Evolutionary conservation across 2,797 vertebrate genomes (phyloP).

Genomic region (Ctenochaetus hawaiiensis): DNA sequence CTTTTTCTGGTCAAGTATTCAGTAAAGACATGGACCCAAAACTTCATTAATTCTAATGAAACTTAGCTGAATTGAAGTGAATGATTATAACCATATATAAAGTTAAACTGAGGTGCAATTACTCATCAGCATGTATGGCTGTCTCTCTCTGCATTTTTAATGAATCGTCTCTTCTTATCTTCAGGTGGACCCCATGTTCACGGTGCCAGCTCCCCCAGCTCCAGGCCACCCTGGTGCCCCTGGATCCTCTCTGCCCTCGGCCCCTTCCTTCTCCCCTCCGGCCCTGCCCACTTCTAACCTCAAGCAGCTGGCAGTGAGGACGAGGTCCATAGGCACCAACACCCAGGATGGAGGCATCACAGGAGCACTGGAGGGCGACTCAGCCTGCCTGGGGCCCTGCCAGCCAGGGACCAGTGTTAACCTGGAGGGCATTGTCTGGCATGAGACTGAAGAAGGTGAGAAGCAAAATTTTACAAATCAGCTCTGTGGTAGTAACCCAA

Average conservation of each 20-base stretch:
- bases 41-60: slow-evolving; percentile 13
- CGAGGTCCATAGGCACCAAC: slow-evolving; percentile 96
- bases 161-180: slow-evolving; percentile 21
- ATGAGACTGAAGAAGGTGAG: slow-evolving; percentile 98
- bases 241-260: slow-evolving; percentile 72
- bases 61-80: neutral
- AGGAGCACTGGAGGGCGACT: slow-evolving; percentile 88
- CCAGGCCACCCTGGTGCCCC: slow-evolving; percentile 87
- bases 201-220: slow-evolving; percentile 90
- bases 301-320: slow-evolving; percentile 93
- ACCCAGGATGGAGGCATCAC: slow-evolving; percentile 88
- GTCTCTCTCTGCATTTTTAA: neutral
- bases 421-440: slow-evolving; percentile 99
- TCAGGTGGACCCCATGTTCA: slow-evolving; percentile 95
- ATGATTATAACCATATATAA: neutral
- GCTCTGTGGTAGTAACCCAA: no score
- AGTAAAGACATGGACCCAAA: neutral
- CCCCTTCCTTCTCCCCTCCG: slow-evolving; percentile 77
- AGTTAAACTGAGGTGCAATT: neutral
- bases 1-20: neutral
- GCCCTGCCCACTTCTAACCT: slow-evolving; percentile 89
- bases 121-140: neutral
- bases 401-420: slow-evolving; percentile 98
- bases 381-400: slow-evolving; percentile 94
- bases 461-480: neutral